Evolutionary conservation across 37 sponge, comb jelly and placozoan species (phyloP).

Genomic region (Aplysina aerophoba): DNA sequence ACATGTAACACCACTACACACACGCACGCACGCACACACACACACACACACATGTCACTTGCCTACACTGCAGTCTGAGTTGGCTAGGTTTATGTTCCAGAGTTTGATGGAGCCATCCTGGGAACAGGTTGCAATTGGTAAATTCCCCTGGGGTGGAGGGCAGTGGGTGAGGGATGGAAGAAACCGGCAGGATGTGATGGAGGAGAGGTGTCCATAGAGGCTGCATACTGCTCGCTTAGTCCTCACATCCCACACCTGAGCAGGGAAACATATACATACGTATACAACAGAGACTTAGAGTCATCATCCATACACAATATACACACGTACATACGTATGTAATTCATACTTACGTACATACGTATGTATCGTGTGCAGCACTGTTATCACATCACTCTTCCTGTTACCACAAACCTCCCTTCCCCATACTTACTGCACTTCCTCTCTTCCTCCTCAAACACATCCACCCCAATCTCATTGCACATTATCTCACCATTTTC

Average conservation of each 20-base stretch:
- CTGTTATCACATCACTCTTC: too few relatives aligned
- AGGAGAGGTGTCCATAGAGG: background rate
- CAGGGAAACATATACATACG: background rate
- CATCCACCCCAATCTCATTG: too few relatives aligned
- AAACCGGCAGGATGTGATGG: background rate
- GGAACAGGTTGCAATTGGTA: background rate
- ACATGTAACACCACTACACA: background rate
- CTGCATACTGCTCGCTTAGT: background rate
- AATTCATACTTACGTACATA: too few relatives aligned
- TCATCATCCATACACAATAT: too few relatives aligned
- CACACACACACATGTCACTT: background rate
- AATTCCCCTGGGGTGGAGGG: too few relatives aligned
- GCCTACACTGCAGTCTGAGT: background rate
- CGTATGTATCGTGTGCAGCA: too few relatives aligned
- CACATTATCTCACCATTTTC: too few relatives aligned
- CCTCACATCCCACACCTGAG: background rate
- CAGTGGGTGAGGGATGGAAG: background rate
- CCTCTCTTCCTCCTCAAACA: too few relatives aligned
- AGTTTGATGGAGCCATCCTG: background rate
- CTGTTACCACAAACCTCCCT: too few relatives aligned
- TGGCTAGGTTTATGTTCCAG: background rate
- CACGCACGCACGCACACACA: conserved; percentile 19
- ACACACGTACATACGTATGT: too few relatives aligned
- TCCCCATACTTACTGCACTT: too few relatives aligned
- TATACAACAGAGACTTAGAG: too few relatives aligned